Evolutionary conservation across 2,113 vertebrate species (phyloP).

Genomic region (Centropus unirufus): DNA sequence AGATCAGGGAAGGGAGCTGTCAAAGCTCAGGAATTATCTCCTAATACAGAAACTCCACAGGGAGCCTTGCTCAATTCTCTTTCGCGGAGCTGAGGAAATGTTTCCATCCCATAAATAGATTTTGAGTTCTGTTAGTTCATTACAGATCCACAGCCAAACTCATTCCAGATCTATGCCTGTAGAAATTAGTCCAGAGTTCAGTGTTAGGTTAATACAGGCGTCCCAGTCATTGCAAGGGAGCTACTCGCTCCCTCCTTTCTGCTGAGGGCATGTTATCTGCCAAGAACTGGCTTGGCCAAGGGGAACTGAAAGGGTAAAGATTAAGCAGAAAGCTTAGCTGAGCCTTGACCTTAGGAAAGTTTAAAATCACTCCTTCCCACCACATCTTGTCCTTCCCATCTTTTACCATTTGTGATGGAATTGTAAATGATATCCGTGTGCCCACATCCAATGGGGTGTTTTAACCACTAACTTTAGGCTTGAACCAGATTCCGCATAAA

Average conservation of each 20-base stretch:
- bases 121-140: not conserved
- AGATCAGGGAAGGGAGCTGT: not conserved
- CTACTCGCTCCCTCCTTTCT: not conserved
- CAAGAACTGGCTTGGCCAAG: not conserved
- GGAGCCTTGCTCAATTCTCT: not conserved
- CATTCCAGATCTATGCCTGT: not conserved
- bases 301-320: not conserved
- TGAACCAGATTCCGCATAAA: not conserved
- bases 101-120: constrained; percentile 15
- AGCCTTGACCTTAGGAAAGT: not conserved
- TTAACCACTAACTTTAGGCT: not conserved
- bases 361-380: not conserved
- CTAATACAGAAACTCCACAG: not conserved
- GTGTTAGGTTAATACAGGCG: not conserved
- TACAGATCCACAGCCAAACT: not conserved
- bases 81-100: not conserved
- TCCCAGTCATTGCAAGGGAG: not conserved
- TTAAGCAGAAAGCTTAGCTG: not conserved
- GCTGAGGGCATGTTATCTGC: not conserved
- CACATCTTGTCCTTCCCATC: not conserved
- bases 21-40: not conserved
- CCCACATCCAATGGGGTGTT: not conserved
- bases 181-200: not conserved
- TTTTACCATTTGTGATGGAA: not conserved
- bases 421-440: not conserved